Base-by-base conservation (phyloP, 2,888 invertebrate genomes). In the Amiota minor region DNA sequence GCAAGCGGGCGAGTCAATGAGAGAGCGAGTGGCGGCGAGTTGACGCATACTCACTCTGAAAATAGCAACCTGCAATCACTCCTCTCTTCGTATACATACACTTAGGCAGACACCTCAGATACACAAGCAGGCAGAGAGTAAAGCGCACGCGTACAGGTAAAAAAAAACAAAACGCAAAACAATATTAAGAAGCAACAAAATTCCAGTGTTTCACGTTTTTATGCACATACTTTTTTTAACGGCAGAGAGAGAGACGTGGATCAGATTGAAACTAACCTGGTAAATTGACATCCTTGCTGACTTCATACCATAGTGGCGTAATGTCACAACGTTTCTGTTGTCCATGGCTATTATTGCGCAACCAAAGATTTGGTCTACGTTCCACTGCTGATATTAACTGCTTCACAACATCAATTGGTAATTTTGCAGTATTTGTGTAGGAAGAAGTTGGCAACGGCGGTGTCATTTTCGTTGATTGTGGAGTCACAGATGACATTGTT, bases 381-480 rank as follows among this genome's bases (percentile, higher is more conserved):
- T 86, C 83, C 23, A 86, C 87, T 11, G 86, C 84, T 18, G 87
- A 83, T 73, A 86, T 86, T n/a, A 86, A 79, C 35, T 79, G 79
- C 74, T 86, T 86, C 23, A 86, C 87, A 12, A 83, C 82, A 59
- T 87, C 86, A 59, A 86, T 84, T 67, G 86, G 86, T 70, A 86
- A 75, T 74, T 86, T 86, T 69, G 86, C 87, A 10, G 86, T 87
- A 64, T 86, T 86, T 46, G 86, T 86, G 67, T 86, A 86, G 61
- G 71, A 75, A 53, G 76, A 64, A 55, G 76, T 67, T 65, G 75
- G 71, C 68, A 73, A 72, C 47, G 76, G 72, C 11, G 79, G 71
- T 53, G 70, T 9, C 10, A 76, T 65, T 20, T 81, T 71, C 53
- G 84, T 77, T n/a, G 81, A 71, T 67, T 80, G 76, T 83, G 86